These are phyloP conservation scores for Fragum fragum DNA, from an alignment of 2,888 invertebrate genomes.

Conservation along the genomic window DNA sequence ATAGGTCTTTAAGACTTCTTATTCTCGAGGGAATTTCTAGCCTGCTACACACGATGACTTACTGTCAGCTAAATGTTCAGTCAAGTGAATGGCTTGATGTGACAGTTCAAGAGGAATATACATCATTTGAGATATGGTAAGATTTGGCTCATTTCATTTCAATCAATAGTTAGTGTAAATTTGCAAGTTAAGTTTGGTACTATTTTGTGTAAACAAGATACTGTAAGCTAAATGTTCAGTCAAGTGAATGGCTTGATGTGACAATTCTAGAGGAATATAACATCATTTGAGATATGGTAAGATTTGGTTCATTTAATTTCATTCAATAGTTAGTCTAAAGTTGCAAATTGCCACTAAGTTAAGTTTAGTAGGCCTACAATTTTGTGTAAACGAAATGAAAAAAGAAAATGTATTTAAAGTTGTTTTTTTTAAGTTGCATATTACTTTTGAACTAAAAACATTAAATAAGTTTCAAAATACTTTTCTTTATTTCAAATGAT, in stretches of 20 bases:
- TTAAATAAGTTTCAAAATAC: too few relatives aligned
- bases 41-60: background rate
- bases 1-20: background rate
- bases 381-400: too few relatives aligned
- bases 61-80: background rate
- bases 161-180: too few relatives aligned
- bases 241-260: background rate
- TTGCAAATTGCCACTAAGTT: too few relatives aligned
- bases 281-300: background rate
- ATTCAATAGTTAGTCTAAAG: too few relatives aligned
- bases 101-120: background rate
- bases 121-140: background rate
- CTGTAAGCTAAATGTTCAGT: background rate
- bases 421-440: too few relatives aligned
- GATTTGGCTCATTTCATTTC: background rate
- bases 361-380: too few relatives aligned
- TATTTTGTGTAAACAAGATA: too few relatives aligned
- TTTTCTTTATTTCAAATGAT: too few relatives aligned
- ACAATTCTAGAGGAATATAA: background rate
- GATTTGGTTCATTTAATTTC: background rate
- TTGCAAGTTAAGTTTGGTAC: too few relatives aligned
- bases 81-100: background rate
- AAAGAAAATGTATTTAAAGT: too few relatives aligned
- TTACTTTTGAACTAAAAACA: too few relatives aligned
- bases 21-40: background rate